Base-by-base conservation (phyloP, 2,113 vertebrate genomes). In the Seriola aureovittata region DNA sequence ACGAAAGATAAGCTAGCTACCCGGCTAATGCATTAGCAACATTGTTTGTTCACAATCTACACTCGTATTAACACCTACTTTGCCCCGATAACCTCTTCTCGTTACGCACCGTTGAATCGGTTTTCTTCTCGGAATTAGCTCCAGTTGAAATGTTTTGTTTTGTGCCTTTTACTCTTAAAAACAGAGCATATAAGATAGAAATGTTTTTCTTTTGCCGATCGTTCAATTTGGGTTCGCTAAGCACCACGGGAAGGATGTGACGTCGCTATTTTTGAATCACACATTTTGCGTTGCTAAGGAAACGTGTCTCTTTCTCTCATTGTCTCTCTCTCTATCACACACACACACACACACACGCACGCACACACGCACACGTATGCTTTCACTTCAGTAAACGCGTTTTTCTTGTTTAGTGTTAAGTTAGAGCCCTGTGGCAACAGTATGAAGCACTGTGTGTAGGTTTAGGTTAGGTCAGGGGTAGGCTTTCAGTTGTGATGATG, bases 201-300 rank as follows among this genome's bases (percentile, higher is more conserved):
- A 81, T 88, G 84, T 93, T 91, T 29, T 89, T 89, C 71, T 85
- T 87, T 82, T 23, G 60, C 81, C 77, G 78, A 89, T 55, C 65
- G 82, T 85, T 93, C 75, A 89, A 88, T 66, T 77, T 63, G 46
- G 32, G 44, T 2, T 76, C 94, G 92, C 90, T 29, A 86, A 78
- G 96, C 89, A 95, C 79, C 92, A 95, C 96, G 96, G 97, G 96
- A 96, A 89, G 46, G 9, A 8, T 19, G 81, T 93, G 93, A 95
- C 88, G 88, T 89, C 68, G 52, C 8, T 23, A n/a, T 23, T 92
- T 97, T 97, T 96, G 93, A 97, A 97, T 95, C 90, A 93, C 94
- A 92, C 75, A 74, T 57, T 81, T 62, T 29, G 73, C 84, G 95
- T 96, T 95, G 92, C 94, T 88, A 92, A 70, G 94, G 94, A 75